Evolutionary conservation across 2,113 vertebrate genomes (phyloP).

Genomic region (Bungarus multicinctus): DNA sequence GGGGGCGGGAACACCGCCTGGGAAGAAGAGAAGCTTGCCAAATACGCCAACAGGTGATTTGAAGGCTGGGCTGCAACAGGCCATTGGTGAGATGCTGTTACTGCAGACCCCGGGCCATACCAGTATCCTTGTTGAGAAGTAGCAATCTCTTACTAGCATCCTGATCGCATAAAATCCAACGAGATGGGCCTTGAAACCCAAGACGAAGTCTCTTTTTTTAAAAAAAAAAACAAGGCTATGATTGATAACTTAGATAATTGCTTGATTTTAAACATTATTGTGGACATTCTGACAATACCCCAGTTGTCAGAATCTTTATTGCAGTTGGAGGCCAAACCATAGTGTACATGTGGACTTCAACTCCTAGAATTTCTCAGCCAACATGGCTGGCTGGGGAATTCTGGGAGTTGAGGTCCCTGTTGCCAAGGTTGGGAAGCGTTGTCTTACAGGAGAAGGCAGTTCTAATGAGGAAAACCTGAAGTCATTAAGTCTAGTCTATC

Average conservation of each 20-base stretch:
- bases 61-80: neutral
- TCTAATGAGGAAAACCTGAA: neutral
- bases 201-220: neutral
- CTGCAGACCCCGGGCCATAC: neutral
- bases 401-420: neutral
- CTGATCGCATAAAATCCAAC: neutral
- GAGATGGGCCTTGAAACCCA: neutral
- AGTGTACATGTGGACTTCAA: neutral
- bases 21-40: conserved; percentile 96
- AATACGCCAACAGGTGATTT: conserved; percentile 88
- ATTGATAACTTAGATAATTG: neutral
- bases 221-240: neutral
- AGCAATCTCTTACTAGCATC: neutral
- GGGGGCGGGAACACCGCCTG: conserved; percentile 97
- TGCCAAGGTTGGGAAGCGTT: neutral
- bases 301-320: neutral
- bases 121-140: neutral
- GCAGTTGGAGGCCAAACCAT: neutral
- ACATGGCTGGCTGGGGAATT: too few species aligned
- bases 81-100: conserved; percentile 12
- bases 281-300: neutral
- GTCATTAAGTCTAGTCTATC: neutral
- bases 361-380: too few species aligned
- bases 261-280: neutral
- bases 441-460: neutral